Percentiles rank a stretch among this genome's conserved stretches.
phyloP scores from a whole-genome alignment of 1,140 invertebrate species.

The Drosophila kohkoa region DNA sequence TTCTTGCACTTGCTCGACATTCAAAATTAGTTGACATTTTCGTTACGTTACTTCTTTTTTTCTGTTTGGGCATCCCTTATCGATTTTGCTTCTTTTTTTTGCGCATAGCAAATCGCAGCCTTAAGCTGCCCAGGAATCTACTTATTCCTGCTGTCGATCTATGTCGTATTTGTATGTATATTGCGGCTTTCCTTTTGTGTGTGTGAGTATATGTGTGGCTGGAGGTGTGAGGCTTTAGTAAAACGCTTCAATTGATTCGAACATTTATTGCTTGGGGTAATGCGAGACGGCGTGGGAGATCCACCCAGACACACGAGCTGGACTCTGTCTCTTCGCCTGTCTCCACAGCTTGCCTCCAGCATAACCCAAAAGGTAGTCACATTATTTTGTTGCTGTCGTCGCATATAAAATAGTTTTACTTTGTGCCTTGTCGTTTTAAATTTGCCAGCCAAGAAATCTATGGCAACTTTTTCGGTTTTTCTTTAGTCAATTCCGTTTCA shows the following conservation, averaged over 20 bases:
- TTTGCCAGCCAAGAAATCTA: conserved; percentile 49
- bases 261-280: conserved; percentile 78
- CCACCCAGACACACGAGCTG: conserved; percentile 42
- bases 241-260: conserved; percentile 82
- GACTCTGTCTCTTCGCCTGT: background rate
- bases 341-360: background rate
- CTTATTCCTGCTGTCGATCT: conserved; percentile 65
- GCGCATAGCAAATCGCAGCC: conserved; percentile 72
- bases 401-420: conserved; percentile 74
- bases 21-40: conserved; percentile 80
- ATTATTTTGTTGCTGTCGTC: conserved; percentile 67
- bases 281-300: conserved; percentile 51
- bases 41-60: conserved; percentile 4
- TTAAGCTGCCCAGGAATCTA: conserved; percentile 73
- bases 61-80: conserved; percentile 58
- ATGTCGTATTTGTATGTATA: conserved; percentile 32
- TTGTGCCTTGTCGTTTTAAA: conserved; percentile 55
- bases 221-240: conserved; percentile 73
- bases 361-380: conserved; percentile 58
- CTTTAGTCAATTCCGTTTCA: conserved; percentile 33
- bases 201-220: no score
- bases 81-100: conserved; percentile 61
- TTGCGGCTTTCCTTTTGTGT: no score
- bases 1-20: conserved; percentile 51
- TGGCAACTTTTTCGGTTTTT: conserved; percentile 27